Base-by-base conservation (phyloP, 1,140 invertebrate species). In the Achatina immaculata region DNA sequence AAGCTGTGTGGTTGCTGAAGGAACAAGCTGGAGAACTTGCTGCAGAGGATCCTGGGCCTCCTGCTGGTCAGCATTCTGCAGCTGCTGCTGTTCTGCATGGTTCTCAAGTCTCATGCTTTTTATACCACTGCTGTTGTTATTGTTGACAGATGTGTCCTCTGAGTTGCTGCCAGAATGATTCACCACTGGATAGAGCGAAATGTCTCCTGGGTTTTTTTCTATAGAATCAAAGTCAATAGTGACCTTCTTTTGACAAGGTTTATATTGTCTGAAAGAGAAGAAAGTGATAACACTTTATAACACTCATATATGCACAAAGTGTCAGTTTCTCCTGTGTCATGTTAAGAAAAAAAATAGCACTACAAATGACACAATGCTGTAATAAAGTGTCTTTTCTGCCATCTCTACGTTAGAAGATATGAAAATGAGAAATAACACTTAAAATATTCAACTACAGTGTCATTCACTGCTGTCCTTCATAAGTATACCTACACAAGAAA, bases 221-320 rank as follows among this genome's bases (percentile, higher is more conserved):
- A 87, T 85, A 1, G 75, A 74, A 38, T 51, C 68, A 88, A 96
- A 95, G 84, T 95, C 93, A 82, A 96, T 95, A 31, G 94, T 91
- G 84, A 96, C 93, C 91, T 93, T 90, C 24, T 92, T 86, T 79
- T 91, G 89, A 83, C 93, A 93, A 83, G 95, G 94, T 86, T 89
- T 91, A 86, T 93, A 95, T 92, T 95, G 94, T 85, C 94, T 95
- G 77, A 74, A 81, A 80, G 38, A 74, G 38, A 62, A 74, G 66
- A 81, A 24, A 51, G 80, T 34, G 40, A 79, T n/a, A 24, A 28
- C 43, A 40, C 11, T 68, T n/a, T 58, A 31, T 24, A 58, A 31
- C n/a, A n/a, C n/a, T n/a, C n/a, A n/a, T n/a, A n/a, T n/a, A n/a
- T n/a, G n/a, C n/a, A n/a, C n/a, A n/a, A n/a, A n/a, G n/a, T n/a